Percentiles rank a stretch among this genome's conserved stretches.
Evolutionary conservation across 2,888 invertebrate species (phyloP).

Genomic region (Hetaerina titia): DNA sequence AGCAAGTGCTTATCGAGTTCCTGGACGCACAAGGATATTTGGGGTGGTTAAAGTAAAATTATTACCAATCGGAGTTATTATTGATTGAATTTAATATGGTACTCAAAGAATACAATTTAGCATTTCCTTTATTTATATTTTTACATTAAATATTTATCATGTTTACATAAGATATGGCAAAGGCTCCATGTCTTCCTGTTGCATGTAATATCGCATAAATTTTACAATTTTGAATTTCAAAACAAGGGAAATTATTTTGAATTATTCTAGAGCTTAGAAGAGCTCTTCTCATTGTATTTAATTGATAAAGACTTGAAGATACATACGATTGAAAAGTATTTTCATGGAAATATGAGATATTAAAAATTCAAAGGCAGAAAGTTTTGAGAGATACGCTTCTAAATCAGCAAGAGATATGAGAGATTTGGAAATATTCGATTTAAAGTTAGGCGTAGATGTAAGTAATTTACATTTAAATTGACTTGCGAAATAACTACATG

Average conservation of each 20-base stretch:
- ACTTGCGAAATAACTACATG: background rate
- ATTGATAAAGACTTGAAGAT: background rate
- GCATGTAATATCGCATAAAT: background rate
- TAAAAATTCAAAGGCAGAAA: background rate
- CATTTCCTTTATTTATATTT: background rate
- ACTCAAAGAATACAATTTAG: background rate
- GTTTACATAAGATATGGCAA: background rate
- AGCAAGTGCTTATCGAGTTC: too few relatives aligned
- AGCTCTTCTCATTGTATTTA: background rate
- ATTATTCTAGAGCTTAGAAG: background rate
- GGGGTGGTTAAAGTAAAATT: too few relatives aligned
- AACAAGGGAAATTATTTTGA: background rate
- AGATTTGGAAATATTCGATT: conserved; percentile 1
- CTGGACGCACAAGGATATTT: too few relatives aligned
- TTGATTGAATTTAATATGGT: too few relatives aligned
- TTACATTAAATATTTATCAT: background rate
- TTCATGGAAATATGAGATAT: background rate
- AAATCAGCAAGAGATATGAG: background rate
- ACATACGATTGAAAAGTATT: background rate
- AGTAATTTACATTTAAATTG: background rate
- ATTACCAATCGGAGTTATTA: too few relatives aligned
- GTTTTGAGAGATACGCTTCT: background rate
- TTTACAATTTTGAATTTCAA: background rate
- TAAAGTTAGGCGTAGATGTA: background rate
- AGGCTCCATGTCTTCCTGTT: background rate